Base-by-base conservation (phyloP, 1,140 invertebrate genomes). In the Cydia amplana region DNA sequence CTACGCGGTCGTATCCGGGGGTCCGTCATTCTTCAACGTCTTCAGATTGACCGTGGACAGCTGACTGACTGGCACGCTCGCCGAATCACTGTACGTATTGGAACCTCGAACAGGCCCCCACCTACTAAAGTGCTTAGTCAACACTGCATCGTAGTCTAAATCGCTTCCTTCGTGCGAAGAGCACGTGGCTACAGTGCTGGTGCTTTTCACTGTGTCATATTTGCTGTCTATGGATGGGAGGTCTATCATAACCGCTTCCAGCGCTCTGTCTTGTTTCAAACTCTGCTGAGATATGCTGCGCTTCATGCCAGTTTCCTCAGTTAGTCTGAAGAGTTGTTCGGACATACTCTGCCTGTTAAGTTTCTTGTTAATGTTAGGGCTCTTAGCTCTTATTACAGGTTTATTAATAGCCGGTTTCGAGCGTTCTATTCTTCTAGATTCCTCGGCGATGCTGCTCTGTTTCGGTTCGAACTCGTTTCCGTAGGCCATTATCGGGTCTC, bases 231-330 rank as follows among this genome's bases (percentile, higher is more conserved):
- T 46, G 0, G 87, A 88, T 1, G 90, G 90, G 75, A 93, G 70
- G 32, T 93, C 90, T n/a, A 91, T 91, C 65, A 93, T 79, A 0
- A 91, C 87, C 0, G 90, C 91, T 73, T 93, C 91, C 75, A 91
- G 78, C 0, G 85, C 80, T 3, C 86, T 82, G 40, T 93, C 91
- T 46, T 88, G 86, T 36, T 91, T 91, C 28, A 92, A 65, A 77
- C 86, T 91, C 78, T 86, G 83, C 76, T 91, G 91, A 0, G 91
- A 92, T 0, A 91, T 82, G 28, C 84, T 89, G 0, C 89, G 73
- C 32, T 85, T 91, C 86, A 91, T 87, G 0, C 73, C 12, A 0
- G 74, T 77, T 0, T 14, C 75, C 25, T 40, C 65, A 25, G 83
- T 85, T 4, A 74, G 60, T 23, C 79, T 87, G 32, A 92, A 83